Evolutionary conservation across 2,888 invertebrate species (phyloP).

Genomic region (Troglohyphantes excavatus): DNA sequence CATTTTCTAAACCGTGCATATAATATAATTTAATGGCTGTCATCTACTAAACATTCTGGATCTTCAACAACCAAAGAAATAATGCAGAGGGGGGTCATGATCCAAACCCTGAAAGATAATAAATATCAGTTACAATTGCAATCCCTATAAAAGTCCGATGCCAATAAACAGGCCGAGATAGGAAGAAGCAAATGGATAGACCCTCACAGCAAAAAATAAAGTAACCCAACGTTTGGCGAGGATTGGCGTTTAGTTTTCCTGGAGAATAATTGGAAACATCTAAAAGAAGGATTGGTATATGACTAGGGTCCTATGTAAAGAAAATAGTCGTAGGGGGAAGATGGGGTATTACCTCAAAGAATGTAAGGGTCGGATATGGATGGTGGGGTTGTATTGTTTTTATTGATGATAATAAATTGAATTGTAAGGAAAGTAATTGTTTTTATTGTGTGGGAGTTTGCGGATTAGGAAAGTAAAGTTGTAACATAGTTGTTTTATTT

Average conservation of each 20-base stretch:
- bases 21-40: background rate
- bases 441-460: no score
- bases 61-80: background rate
- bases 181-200: slow-evolving; percentile 9
- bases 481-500: no score
- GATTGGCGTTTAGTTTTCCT: slow-evolving; percentile 32
- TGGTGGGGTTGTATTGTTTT: background rate
- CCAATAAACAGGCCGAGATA: slow-evolving; percentile 36
- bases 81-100: background rate
- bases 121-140: background rate
- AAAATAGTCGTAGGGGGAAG: slow-evolving; percentile 19
- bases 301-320: slow-evolving; percentile 23
- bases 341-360: background rate
- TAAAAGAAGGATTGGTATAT: slow-evolving; percentile 52
- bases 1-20: no score
- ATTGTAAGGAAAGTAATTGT: background rate
- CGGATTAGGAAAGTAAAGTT: no score
- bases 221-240: background rate
- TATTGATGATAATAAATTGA: background rate
- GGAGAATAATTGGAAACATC: slow-evolving; percentile 63
- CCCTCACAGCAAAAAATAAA: background rate
- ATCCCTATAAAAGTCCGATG: slow-evolving; percentile 35
- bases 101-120: background rate
- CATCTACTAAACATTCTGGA: background rate
- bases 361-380: background rate